These are phyloP conservation scores for Acromyrmex heyeri DNA, from an alignment of 1,140 invertebrate genomes.

Conservation along the genomic window DNA sequence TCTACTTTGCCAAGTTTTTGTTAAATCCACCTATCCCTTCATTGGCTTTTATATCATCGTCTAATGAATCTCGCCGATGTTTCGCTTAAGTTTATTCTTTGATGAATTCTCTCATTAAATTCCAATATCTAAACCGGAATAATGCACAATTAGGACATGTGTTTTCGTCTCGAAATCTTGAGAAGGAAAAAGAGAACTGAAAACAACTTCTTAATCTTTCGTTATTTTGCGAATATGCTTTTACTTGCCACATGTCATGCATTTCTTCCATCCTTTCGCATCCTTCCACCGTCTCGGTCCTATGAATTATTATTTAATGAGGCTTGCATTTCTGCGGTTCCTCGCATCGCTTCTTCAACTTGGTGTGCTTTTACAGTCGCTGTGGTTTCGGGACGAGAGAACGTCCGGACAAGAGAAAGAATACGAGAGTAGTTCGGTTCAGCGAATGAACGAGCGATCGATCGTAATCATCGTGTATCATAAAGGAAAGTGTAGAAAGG, in stretches of 20 bases:
- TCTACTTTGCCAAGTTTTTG: slow-evolving; percentile 8
- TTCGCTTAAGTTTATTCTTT: background rate
- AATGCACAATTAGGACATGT: slow-evolving; percentile 17
- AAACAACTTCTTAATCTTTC: slow-evolving; percentile 19
- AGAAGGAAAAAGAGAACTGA: background rate
- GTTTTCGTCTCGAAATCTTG: slow-evolving; percentile 14
- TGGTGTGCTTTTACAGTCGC: slow-evolving; percentile 34
- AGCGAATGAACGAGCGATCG: slow-evolving; percentile 62
- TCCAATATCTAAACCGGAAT: slow-evolving; percentile 5
- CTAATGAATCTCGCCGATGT: slow-evolving; percentile 6
- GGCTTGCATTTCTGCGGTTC: slow-evolving; percentile 77
- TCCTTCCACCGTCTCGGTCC: slow-evolving; percentile 6
- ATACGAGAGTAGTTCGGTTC: background rate
- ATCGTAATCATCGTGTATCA: slow-evolving; percentile 75
- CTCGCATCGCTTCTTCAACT: slow-evolving; percentile 3
- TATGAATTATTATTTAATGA: slow-evolving; percentile 78
- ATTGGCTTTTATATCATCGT: background rate
- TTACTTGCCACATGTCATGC: slow-evolving; percentile 56
- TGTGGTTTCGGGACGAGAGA: slow-evolving; percentile 50
- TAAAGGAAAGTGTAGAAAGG: slow-evolving; percentile 55
- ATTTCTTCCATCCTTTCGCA: slow-evolving; percentile 55
- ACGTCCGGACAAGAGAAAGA: slow-evolving; percentile 25
- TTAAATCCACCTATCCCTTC: background rate
- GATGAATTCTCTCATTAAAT: slow-evolving; percentile 14
- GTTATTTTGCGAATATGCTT: slow-evolving; percentile 43